A percentile compares a stretch with the other conserved stretches of the same genome.
Conservation (phyloP, 2,888 invertebrate species). For the Sinodicranocentrus sp. region DNA sequence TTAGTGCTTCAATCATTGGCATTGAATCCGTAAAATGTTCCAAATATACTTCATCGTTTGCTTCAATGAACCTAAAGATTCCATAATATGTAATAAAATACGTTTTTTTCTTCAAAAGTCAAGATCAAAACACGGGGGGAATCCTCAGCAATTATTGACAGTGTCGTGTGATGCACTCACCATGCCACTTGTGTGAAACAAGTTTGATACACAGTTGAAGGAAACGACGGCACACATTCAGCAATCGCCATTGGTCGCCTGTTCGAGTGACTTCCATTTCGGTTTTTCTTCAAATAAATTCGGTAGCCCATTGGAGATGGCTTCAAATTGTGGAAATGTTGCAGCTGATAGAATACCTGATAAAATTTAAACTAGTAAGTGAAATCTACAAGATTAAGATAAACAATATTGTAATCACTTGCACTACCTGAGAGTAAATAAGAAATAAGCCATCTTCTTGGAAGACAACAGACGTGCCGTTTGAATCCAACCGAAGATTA, state of each 20-base stretch:
- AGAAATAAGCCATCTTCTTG: slow-evolving; percentile 70
- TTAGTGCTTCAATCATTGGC: slow-evolving; percentile 70
- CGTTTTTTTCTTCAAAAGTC: no score
- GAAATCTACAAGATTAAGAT: not conserved
- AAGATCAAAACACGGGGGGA: no score
- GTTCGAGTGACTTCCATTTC: not conserved
- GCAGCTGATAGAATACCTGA: slow-evolving; percentile 71
- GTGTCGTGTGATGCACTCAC: slow-evolving; percentile 43
- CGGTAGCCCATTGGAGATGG: slow-evolving; percentile 68
- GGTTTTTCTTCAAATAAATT: slow-evolving; percentile 68
- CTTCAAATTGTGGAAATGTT: slow-evolving; percentile 7
- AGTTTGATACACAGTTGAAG: slow-evolving; percentile 68
- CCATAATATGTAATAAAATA: not conserved
- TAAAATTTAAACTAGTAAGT: no score
- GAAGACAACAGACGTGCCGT: slow-evolving; percentile 70
- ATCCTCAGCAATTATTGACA: no score
- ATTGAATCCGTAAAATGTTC: slow-evolving; percentile 70
- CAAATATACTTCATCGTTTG: slow-evolving; percentile 70
- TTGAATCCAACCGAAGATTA: slow-evolving; percentile 61
- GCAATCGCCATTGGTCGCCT: slow-evolving; percentile 69
- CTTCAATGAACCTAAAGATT: slow-evolving; percentile 67
- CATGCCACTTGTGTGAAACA: slow-evolving; percentile 73
- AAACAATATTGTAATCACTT: not conserved
- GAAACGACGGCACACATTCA: slow-evolving; percentile 71
- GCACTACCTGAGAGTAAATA: slow-evolving; percentile 72